These are phyloP conservation scores for Archocentrus centrarchus DNA, from an alignment of 2,113 vertebrate species.

Conservation along the genomic window DNA sequence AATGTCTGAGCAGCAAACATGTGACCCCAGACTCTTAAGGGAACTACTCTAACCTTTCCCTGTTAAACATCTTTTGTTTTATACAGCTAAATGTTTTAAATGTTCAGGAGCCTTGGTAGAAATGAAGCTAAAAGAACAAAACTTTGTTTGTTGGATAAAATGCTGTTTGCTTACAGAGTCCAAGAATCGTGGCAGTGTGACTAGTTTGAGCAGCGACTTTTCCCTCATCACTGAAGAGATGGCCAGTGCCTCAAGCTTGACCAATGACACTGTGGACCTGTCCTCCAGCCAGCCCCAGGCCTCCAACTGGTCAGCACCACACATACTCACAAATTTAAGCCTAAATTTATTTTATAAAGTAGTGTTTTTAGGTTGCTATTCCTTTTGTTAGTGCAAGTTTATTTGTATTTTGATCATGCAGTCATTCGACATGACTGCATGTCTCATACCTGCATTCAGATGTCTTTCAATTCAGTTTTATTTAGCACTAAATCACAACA, in stretches of 20 bases:
- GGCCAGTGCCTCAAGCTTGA: conserved; percentile 84
- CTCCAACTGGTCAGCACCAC: conserved; percentile 86
- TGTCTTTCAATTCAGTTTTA: too few relatives aligned
- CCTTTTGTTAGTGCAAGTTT: not conserved
- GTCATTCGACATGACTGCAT: too few relatives aligned
- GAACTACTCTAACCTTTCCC: not conserved
- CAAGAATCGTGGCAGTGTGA: conserved; percentile 92
- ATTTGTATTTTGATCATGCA: too few relatives aligned
- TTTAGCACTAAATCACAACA: too few relatives aligned
- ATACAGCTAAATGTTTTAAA: not conserved
- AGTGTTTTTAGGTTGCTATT: not conserved
- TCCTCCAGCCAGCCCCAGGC: conserved; percentile 83
- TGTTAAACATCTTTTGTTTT: not conserved
- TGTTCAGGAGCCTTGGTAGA: not conserved
- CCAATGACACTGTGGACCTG: conserved; percentile 86
- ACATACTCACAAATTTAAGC: not conserved
- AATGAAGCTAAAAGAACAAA: not conserved
- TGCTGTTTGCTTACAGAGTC: conserved; percentile 78
- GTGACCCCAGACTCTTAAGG: not conserved
- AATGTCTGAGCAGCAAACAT: not conserved
- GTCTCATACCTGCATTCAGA: too few relatives aligned
- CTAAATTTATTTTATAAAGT: not conserved
- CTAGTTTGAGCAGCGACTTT: conserved; percentile 96
- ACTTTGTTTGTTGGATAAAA: not conserved
- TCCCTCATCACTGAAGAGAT: conserved; percentile 92